Conservation (phyloP, 2,888 invertebrate species). For the Disparrhopalites patrizii region DNA sequence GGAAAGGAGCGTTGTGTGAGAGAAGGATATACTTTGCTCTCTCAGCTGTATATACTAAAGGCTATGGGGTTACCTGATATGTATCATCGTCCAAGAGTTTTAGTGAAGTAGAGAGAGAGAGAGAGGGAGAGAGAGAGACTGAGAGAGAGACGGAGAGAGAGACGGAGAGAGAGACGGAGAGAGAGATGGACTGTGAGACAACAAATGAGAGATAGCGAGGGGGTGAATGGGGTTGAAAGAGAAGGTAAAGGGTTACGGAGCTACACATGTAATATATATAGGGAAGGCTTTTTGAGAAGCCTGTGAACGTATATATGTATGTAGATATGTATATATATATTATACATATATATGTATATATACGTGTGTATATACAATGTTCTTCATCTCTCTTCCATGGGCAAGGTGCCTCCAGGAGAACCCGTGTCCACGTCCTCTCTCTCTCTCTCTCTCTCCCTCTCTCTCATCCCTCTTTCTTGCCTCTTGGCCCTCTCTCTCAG, state of each 20-base stretch:
- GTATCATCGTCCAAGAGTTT: no score
- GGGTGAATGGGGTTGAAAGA: slow-evolving; percentile 29
- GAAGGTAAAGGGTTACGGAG: slow-evolving; percentile 30
- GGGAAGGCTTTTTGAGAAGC: no score
- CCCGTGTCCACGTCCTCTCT: slow-evolving; percentile 29
- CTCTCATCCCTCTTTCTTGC: slow-evolving; percentile 25
- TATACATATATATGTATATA: neutral
- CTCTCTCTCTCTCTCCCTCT: no score
- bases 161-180: neutral
- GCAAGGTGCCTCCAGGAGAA: slow-evolving; percentile 32
- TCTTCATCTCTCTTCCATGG: slow-evolving; percentile 17
- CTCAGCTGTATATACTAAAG: no score
- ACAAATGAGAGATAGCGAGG: slow-evolving; percentile 20
- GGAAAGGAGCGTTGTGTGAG: no score
- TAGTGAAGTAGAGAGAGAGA: no score
- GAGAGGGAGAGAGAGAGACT: no score
- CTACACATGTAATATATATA: no score
- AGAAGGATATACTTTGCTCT: no score
- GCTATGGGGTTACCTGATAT: no score
- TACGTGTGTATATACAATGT: neutral
- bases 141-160: slow-evolving; percentile 4
- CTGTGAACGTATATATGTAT: no score
- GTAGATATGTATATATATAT: neutral
- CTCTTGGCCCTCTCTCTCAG: slow-evolving; percentile 32
- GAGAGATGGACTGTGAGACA: no score